Conservation (phyloP, 2,797 vertebrate species). For the Echeneis naucrates region DNA sequence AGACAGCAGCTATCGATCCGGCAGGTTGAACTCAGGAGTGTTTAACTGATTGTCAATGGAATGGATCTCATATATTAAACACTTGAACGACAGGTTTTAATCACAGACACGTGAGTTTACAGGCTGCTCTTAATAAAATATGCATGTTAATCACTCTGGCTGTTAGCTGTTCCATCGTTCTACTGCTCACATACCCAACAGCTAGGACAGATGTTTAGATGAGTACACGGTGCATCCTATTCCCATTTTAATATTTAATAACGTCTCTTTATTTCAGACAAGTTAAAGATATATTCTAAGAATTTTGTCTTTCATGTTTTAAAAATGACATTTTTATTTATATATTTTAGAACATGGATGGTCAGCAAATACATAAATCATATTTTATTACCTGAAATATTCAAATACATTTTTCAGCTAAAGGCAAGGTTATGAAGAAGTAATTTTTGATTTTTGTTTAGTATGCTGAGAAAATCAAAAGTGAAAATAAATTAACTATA, state of each 20-base stretch:
- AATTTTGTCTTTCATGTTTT: too few species aligned
- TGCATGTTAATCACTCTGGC: background rate
- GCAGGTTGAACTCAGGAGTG: constrained; percentile 23
- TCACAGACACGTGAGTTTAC: background rate
- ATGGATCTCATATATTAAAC: constrained; percentile 12
- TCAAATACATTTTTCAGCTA: background rate
- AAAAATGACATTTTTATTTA: too few species aligned
- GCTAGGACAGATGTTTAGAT: background rate
- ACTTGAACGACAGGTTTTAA: constrained; percentile 24
- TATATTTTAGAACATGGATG: too few species aligned
- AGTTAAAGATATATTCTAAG: background rate
- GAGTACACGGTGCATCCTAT: background rate
- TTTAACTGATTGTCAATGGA: constrained; percentile 49
- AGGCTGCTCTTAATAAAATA: background rate
- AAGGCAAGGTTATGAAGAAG: background rate
- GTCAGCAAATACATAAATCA: too few species aligned
- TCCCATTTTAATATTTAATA: background rate
- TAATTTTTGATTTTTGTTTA: too few species aligned
- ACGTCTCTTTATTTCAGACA: background rate
- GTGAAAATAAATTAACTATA: background rate
- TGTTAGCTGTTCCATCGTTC: background rate
- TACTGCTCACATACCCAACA: background rate
- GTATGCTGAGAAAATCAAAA: background rate
- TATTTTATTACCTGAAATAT: background rate
- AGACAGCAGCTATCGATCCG: constrained; percentile 57